A percentile compares a stretch with the other conserved stretches of the same genome.
Evolutionary conservation across 2,113 vertebrate species (phyloP).

Genomic region (Pelodiscus sinensis): DNA sequence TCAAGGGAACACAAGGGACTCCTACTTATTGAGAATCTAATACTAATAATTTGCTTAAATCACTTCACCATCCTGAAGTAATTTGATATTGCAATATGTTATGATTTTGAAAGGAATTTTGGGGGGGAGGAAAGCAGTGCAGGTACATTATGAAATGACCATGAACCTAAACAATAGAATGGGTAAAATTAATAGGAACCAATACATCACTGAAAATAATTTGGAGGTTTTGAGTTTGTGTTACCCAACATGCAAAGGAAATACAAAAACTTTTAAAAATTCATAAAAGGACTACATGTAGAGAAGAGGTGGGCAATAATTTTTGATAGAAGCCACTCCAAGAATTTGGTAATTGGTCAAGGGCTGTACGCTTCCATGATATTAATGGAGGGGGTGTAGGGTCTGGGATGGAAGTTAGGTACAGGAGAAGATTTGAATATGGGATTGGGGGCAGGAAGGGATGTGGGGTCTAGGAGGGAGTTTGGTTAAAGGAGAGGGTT

Average conservation of each 20-base stretch:
- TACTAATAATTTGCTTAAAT: background rate
- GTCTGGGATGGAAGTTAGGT: no score
- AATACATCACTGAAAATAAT: background rate
- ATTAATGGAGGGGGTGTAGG: no score
- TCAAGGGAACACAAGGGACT: background rate
- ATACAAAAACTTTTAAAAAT: background rate
- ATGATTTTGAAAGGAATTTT: background rate
- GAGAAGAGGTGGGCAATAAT: background rate
- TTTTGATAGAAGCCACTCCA: no score
- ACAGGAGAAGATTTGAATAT: no score
- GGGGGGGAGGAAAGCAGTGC: background rate
- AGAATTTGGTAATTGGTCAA: no score
- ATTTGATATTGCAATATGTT: background rate
- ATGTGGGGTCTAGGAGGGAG: no score
- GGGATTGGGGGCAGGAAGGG: no score
- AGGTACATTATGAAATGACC: background rate
- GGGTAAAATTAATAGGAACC: background rate
- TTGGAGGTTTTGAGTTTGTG: background rate
- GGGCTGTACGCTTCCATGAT: no score
- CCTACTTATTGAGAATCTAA: background rate
- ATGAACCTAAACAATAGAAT: background rate
- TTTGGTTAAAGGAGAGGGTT: no score
- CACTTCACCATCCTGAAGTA: background rate
- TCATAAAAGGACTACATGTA: background rate
- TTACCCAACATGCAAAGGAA: background rate